Base-by-base conservation (phyloP, 2,113 vertebrate genomes). In the Notothenia coriiceps region DNA sequence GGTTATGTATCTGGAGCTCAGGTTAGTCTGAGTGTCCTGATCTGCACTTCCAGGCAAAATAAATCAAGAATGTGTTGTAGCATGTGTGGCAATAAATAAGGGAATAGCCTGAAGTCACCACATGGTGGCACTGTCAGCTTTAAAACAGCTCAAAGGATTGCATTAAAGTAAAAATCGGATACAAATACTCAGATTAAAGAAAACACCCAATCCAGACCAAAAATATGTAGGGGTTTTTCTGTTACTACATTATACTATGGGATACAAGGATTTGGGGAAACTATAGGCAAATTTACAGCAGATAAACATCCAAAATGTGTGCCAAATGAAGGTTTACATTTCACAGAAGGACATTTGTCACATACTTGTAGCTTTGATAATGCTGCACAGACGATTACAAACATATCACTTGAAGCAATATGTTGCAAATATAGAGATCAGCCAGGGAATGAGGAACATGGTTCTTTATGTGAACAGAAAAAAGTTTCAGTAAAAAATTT, bases 71-170 rank as follows among this genome's bases (percentile, higher is more conserved):
- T 12, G 10, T 56, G 2, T 54, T 49, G 20, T 35, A 3, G 18
- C 1, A 11, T 22, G 10, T 56, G 2, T 54, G 54, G 20, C 35
- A 3, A 60, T 33, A n/a, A 47, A 57, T 15, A 22, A 50, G 33
- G 18, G 7, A 5, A 50, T 55, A 49, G 15, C 20, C 35, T 5
- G 12, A 81, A 14, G 15, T 79, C 0, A 50, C 81, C 92, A 91
- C 81, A 57, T 17, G 88, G 64, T 83, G 89, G 89, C 86, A 65
- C 71, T 74, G 57, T 9, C 72, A 67, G 1, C 14, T 47, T 22
- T 29, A 25, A 17, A 46, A 12, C 17, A 10, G 13, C 35, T 40
- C 35, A 40, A 40, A 40, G 35, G 5, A 7, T 40, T 40, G 35
- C 1, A 6, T 40, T 40, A 40, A 7, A 40, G 35, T 40, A 0